Base-by-base conservation (phyloP, 2,113 vertebrate genomes). In the Jaculus jaculus region DNA sequence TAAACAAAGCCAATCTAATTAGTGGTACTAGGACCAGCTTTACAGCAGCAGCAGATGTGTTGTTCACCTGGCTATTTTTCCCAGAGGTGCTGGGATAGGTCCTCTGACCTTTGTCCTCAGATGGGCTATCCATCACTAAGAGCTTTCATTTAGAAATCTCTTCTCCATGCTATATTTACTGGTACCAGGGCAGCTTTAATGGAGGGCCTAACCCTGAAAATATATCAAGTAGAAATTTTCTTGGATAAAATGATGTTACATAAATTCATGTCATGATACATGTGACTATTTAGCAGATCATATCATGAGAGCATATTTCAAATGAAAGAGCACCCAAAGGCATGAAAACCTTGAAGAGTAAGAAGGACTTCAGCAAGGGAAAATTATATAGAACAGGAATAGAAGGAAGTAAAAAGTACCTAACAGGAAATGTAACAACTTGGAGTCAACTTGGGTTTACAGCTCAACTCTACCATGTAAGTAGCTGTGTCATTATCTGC, bases 1-100 rank as follows among this genome's bases (percentile, higher is more conserved):
- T 80, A 82, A 92, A 84, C 47, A 92, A 32, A 87, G 39, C 58
- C 72, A 89, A 68, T 87, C 65, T 92, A 90, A 89, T 47, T 68
- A 74, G 37, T 86, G 61, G 42, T 21, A 39, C 30, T 60, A 80
- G 30, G 79, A 73, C 28, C 73, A 95, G 54, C 30, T 92, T 93
- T 74, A 81, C 63, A 91, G 71, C 72, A 66, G 47, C 61, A 74
- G 87, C 89, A 90, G 66, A 85, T 3, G 23, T 54, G 42, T 12
- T 87, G 34, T 12, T 94, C 65, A 66, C 58, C 69, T 81, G 32
- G 24, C 17, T 65, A 1, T 20, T 74, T 87, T 5, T 73, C 90
- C 63, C 66, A 87, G 42, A 47, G 39, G 42, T 77, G 3, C 73
- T 89, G 2, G 61, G 20, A 78, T 85, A 60, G 16, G 7, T 4